Base-by-base conservation (phyloP, 2,113 vertebrate species). In the Marmota flaviventris region DNA sequence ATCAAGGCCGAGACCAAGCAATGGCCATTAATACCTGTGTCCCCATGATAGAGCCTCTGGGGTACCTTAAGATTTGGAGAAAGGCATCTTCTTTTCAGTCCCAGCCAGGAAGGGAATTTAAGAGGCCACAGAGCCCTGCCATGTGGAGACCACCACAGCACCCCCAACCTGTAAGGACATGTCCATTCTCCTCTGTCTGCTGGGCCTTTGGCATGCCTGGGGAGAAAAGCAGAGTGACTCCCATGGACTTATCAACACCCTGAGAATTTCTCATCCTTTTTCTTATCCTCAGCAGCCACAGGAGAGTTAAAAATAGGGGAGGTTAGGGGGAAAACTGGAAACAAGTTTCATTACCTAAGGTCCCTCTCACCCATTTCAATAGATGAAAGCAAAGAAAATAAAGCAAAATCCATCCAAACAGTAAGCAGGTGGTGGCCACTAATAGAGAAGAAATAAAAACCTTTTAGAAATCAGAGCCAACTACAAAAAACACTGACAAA, bases 321-420 rank as follows among this genome's bases (percentile, higher is more conserved):
- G 87, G 96, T 96, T 53, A 76, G 88, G 85, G 96, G 94, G 93
- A 70, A 96, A 96, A 91, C 91, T 97, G 97, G 98, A 97, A 97
- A 97, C 97, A 97, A 98, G 96, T 65, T 96, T 98, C 91, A 98
- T 98, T 98, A 98, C 93, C 97, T 93, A 97, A 98, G 98, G 97
- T 95, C 93, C 91, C 95, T 96, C 96, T 98, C 95, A 78, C 95
- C 63, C 25, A 96, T 97, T 98, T 98, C 97, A 97, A 78, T 91
- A 98, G 97, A 98, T 98, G 78, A 94, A 98, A 98, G 98, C 96
- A 95, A 98, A 97, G 95, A 97, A 98, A 98, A 98, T 97, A 98
- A 90, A 98, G 98, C 97, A 97, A 96, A 98, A 86, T 96, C 96
- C 93, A 67, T 96, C 96, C 97, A 97, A 98, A 97, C 95, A 97